Percentiles rank a stretch among this genome's conserved stretches.
Conservation (phyloP, 2,797 vertebrate genomes). For the Mormyrus hasselquistii region DNA sequence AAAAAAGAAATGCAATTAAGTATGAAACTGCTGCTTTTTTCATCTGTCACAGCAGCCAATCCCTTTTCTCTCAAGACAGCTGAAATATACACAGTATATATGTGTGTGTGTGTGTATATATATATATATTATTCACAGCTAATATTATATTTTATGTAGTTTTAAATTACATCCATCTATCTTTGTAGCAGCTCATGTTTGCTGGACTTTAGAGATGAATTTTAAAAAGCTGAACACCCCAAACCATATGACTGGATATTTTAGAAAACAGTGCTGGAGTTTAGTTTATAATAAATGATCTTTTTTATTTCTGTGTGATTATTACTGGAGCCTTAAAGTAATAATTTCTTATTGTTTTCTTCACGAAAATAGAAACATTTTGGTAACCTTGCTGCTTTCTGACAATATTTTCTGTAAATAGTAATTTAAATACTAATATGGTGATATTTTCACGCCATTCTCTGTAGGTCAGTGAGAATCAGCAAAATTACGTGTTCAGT, state of each 20-base stretch:
- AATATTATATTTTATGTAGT: constrained; percentile 56
- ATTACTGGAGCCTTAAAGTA: background rate
- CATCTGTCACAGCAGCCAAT: background rate
- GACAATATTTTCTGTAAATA: background rate
- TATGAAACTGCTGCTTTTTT: background rate
- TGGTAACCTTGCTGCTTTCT: background rate
- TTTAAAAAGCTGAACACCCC: constrained; percentile 38
- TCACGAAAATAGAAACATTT: background rate
- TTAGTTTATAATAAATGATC: constrained; percentile 43
- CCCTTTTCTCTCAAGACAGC: constrained; percentile 6
- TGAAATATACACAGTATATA: constrained; percentile 18
- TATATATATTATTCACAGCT: constrained; percentile 59
- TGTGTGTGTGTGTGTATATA: constrained; percentile 27
- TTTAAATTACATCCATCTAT: constrained; percentile 66
- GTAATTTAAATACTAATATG: background rate
- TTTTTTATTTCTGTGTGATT: constrained; percentile 9
- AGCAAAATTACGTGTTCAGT: background rate
- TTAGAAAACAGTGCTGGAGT: constrained; percentile 49
- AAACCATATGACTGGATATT: constrained; percentile 44
- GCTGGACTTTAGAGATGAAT: constrained; percentile 47
- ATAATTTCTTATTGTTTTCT: constrained; percentile 4
- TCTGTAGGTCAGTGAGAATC: background rate
- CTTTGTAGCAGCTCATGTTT: constrained; percentile 49
- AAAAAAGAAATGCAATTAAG: background rate
- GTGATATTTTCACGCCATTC: background rate